phyloP scores from a whole-genome alignment of 2,797 vertebrate species.

The Ataeniobius toweri region DNA sequence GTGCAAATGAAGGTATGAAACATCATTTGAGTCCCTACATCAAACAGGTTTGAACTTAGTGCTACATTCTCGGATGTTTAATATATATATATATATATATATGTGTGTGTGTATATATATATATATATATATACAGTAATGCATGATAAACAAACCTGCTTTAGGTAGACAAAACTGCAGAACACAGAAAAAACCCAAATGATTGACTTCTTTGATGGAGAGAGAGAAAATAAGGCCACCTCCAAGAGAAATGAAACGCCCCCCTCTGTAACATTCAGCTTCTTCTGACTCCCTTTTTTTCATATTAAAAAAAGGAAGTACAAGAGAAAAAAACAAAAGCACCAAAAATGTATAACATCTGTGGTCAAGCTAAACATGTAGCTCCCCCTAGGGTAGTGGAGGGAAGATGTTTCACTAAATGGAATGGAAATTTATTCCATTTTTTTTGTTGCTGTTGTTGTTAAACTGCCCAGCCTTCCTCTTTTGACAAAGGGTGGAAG shows the following conservation, averaged over 20 bases:
- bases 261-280: conserved; percentile 74
- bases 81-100: not conserved
- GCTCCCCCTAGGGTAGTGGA: conserved; percentile 13
- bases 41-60: conserved; percentile 27
- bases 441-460: not conserved
- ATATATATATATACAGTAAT: not conserved
- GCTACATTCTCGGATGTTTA: conserved; percentile 41
- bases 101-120: too few species aligned
- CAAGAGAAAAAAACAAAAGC: conserved; percentile 81
- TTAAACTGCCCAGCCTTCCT: conserved; percentile 22
- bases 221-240: conserved; percentile 68
- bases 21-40: conserved; percentile 44
- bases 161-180: conserved; percentile 6
- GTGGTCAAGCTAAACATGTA: conserved; percentile 38
- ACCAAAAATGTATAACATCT: conserved; percentile 72
- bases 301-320: conserved; percentile 64
- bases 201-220: conserved; percentile 44
- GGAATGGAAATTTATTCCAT: conserved; percentile 67
- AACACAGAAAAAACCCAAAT: conserved; percentile 44
- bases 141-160: not conserved
- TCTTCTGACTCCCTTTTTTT: conserved; percentile 55
- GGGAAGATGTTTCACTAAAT: conserved; percentile 42
- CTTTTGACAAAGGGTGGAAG: conserved; percentile 30
- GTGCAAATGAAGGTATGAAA: conserved; percentile 63
- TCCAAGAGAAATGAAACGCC: conserved; percentile 43